Base-by-base conservation (phyloP, 35 echinoderm and acorn worm species). In the Lytechinus variegatus region DNA sequence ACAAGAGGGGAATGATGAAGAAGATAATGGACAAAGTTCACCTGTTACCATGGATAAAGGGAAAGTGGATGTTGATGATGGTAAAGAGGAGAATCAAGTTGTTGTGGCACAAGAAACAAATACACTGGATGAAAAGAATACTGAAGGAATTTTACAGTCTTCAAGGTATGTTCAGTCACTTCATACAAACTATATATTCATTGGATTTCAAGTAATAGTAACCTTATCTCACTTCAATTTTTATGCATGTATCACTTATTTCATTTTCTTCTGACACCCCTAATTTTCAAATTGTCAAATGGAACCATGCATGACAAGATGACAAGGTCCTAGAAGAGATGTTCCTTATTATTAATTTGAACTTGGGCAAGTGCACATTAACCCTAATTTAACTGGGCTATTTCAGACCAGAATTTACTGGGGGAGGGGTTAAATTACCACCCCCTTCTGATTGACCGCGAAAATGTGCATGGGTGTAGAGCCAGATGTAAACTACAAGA, bases 11-110 rank as follows among this genome's bases (percentile, higher is more conserved):
- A 54, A 71, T 27, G 51, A 52, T 10, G 94, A 88, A 24, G 27
- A 95, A 10, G 60, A 95, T 72, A 54, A 86, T 87, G 71, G 52
- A 11, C 27, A 95, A 53, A 86, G 87, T 56, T 44, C 88, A 90
- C 66, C 21, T 79, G 66, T 79, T 79, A 79, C 66, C 19, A n/a
- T 79, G 66, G 66, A 79, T 79, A 79, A 16, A 79, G 66, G 66
- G 66, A 79, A 79, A 79, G 66, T 24, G 3, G 66, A 79, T 79
- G 66, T 79, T 79, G 66, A 79, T 79, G 19, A 3, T 79, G 66
- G 14, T 7, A 14, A 79, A 24, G 66, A 79, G 4, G 66, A 79
- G 66, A 79, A 79, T 19, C 19, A 24, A 7, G 8, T 1, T 24
- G 7, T 79, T 79, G 66, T 79, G 12, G 66, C 66, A n/a, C 66